Conservation (phyloP, 2,888 invertebrate genomes). For the Conomelus anceps region DNA sequence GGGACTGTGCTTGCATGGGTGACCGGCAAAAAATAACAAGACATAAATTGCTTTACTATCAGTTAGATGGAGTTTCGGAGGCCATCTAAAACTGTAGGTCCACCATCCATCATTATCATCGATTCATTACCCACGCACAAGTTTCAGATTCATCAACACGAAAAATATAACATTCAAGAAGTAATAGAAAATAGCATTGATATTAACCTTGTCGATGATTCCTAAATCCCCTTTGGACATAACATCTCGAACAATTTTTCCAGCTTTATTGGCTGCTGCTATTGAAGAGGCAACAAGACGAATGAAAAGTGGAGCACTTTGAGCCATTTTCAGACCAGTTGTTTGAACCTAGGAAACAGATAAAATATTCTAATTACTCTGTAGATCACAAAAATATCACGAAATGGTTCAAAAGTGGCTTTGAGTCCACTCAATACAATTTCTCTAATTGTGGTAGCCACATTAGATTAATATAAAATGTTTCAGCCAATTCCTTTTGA, state of each 20-base stretch:
- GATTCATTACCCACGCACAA: neutral
- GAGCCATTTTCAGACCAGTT: constrained; percentile 53
- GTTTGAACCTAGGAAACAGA: neutral
- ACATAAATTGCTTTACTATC: no score
- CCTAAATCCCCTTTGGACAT: constrained; percentile 83
- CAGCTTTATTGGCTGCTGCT: constrained; percentile 72
- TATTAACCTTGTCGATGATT: constrained; percentile 78
- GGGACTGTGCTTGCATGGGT: no score
- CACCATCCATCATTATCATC: neutral
- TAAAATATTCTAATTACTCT: neutral
- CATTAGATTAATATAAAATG: no score
- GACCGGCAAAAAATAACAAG: no score
- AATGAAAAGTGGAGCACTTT: constrained; percentile 58
- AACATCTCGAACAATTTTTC: constrained; percentile 84
- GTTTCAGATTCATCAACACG: no score
- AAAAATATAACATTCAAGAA: no score
- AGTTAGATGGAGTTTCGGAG: neutral
- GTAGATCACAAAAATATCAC: neutral
- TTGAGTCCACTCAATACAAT: no score
- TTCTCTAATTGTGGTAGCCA: no score
- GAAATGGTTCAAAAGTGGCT: neutral
- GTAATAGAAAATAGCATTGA: no score
- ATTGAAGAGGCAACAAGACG: constrained; percentile 71
- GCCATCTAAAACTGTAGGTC: neutral
- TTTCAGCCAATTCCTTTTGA: no score